phyloP scores from a whole-genome alignment of 2,888 invertebrate species.

The Meloe dianella region DNA sequence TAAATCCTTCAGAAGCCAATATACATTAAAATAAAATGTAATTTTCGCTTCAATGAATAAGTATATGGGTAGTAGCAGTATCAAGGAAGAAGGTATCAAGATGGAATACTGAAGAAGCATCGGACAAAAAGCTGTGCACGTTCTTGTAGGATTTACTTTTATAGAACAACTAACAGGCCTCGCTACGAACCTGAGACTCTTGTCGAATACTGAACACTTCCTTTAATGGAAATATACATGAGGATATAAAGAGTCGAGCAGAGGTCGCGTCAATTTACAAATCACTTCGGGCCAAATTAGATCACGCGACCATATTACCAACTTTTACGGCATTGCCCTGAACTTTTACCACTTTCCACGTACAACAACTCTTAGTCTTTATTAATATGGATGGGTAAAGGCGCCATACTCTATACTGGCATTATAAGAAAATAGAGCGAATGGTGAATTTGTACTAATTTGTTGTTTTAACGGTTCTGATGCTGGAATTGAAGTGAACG shows the following conservation, averaged over 20 bases:
- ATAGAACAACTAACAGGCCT: slow-evolving; percentile 58
- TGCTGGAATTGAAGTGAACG: no score
- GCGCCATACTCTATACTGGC: neutral
- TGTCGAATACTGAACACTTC: slow-evolving; percentile 55
- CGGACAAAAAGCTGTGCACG: slow-evolving; percentile 53
- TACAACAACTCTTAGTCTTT: neutral
- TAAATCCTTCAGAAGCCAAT: slow-evolving; percentile 11
- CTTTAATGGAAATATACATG: slow-evolving; percentile 58
- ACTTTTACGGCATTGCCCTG: slow-evolving; percentile 21
- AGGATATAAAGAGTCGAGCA: slow-evolving; percentile 51
- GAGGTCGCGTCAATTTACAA: slow-evolving; percentile 49
- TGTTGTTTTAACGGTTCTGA: neutral
- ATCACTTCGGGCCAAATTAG: slow-evolving; percentile 46
- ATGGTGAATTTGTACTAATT: neutral
- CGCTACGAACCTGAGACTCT: slow-evolving; percentile 52
- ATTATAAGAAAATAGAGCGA: neutral
- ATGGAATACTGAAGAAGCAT: slow-evolving; percentile 50
- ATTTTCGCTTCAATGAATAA: slow-evolving; percentile 44
- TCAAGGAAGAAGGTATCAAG: slow-evolving; percentile 42
- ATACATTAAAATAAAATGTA: slow-evolving; percentile 51
- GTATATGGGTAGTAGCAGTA: slow-evolving; percentile 44
- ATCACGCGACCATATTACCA: slow-evolving; percentile 33
- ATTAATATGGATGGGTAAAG: slow-evolving; percentile 4
- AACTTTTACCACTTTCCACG: slow-evolving; percentile 7
- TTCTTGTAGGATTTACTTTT: slow-evolving; percentile 57